Base-by-base conservation (phyloP, 1,140 invertebrate genomes). In the Hylyphantes graminicola region DNA sequence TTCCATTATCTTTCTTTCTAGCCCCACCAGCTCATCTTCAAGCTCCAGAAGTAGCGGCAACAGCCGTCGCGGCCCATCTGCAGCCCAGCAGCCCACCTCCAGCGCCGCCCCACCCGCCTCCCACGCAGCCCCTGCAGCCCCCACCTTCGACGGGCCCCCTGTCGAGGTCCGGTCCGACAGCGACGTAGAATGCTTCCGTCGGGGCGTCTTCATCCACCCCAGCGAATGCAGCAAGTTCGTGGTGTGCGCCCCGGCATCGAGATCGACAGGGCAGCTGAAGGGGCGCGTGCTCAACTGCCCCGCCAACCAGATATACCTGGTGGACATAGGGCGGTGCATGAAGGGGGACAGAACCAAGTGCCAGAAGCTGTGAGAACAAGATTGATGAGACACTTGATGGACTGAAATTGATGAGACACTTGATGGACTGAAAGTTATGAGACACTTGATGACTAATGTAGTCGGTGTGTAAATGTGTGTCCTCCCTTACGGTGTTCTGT, bases 121-220 rank as follows among this genome's bases (percentile, higher is more conserved):
- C 8, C 55, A 68, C 19, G 65, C 19, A 6, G 15, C 55, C 19
- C 55, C 53, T 0, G 57, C 21, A 0, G 15, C 19, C 35, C 76
- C 59, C 9, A 11, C n/a, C 9, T 55, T 78, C 15, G 82, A 83
- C 13, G 74, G 73, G 4, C 35, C 83, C 21, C 67, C 85, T 13
- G 74, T 86, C 80, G 64, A 17, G 17, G 61, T 81, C n/a, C 7
- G 70, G 35, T 81, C 85, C 48, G 19, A 83, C 64, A 68, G 82
- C 65, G 74, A 86, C 70, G 57, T 87, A n/a, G 88, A 77, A 1
- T 88, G 87, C 72, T 72, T 64, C 53, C 85, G 85, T 19, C 87
- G 87, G 13, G 87, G 87, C 15, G 87, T 88, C 7, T 88, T 87
- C 67, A 79, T 86, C 13, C 87, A 88, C 64, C 87, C 87, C 3